These are phyloP conservation scores for Erinaceus europaeus DNA, from an alignment of 2,113 vertebrate species.

Conservation along the genomic window DNA sequence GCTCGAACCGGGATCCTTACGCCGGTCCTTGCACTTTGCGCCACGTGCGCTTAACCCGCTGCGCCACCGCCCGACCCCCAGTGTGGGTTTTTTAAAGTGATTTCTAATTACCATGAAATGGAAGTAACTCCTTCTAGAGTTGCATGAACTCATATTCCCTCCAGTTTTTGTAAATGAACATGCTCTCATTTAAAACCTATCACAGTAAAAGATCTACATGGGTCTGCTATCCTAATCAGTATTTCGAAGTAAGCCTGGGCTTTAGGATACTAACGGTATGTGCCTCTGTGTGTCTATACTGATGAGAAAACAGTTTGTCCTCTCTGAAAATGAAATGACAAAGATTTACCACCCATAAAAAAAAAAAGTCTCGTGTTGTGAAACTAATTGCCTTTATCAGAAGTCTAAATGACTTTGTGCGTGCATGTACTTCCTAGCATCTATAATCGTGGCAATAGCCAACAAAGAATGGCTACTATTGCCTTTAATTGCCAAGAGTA, in stretches of 20 bases:
- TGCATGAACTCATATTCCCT: neutral
- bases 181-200: neutral
- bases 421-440: conserved; percentile 55
- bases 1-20: too few species aligned
- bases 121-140: neutral
- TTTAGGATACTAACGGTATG: neutral
- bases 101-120: neutral
- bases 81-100: neutral
- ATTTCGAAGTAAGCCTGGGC: conserved; percentile 16
- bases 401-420: conserved; percentile 53
- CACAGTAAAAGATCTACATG: neutral
- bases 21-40: too few species aligned
- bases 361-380: conserved; percentile 13
- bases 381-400: conserved; percentile 41
- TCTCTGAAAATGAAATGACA: neutral
- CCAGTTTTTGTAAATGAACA: neutral
- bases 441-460: conserved; percentile 33
- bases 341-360: neutral
- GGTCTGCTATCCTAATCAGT: neutral
- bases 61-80: too few species aligned
- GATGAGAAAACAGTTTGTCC: neutral
- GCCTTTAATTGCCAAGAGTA: conserved; percentile 82
- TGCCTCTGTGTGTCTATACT: neutral
- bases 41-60: too few species aligned
- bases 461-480: neutral